phyloP scores from a whole-genome alignment of 2,888 invertebrate species.

The Empis stercorea region DNA sequence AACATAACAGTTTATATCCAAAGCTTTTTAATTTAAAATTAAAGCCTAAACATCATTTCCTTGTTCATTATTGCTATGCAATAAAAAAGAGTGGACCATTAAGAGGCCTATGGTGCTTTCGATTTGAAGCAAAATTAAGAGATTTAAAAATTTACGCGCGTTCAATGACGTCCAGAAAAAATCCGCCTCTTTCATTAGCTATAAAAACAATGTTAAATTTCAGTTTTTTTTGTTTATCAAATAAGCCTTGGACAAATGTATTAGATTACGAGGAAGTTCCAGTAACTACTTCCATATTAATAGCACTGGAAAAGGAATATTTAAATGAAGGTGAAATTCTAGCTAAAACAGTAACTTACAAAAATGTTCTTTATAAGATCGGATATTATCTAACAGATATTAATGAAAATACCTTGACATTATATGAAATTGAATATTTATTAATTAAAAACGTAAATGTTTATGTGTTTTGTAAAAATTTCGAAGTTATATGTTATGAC shows the following conservation, averaged over 20 bases:
- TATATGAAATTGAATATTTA: no score
- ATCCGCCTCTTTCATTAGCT: background rate
- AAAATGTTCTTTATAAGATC: background rate
- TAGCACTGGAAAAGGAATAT: background rate
- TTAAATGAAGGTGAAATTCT: background rate
- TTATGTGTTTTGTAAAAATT: no score
- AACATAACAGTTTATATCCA: background rate
- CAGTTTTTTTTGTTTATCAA: background rate
- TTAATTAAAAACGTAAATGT: no score
- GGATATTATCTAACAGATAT: background rate
- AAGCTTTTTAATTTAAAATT: background rate
- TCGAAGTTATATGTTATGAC: no score
- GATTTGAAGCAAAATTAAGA: background rate
- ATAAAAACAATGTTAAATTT: background rate
- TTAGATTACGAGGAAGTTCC: background rate
- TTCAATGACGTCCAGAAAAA: background rate
- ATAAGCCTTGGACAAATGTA: background rate
- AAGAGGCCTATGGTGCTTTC: background rate
- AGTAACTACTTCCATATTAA: background rate
- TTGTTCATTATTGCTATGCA: conserved; percentile 2
- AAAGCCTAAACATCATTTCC: conserved; percentile 3
- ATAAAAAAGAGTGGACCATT: background rate
- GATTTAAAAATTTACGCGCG: background rate
- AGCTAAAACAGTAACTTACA: background rate
- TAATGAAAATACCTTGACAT: no score